Evolutionary conservation across 1,140 invertebrate genomes (phyloP).

Genomic region (Vanessa atalanta): DNA sequence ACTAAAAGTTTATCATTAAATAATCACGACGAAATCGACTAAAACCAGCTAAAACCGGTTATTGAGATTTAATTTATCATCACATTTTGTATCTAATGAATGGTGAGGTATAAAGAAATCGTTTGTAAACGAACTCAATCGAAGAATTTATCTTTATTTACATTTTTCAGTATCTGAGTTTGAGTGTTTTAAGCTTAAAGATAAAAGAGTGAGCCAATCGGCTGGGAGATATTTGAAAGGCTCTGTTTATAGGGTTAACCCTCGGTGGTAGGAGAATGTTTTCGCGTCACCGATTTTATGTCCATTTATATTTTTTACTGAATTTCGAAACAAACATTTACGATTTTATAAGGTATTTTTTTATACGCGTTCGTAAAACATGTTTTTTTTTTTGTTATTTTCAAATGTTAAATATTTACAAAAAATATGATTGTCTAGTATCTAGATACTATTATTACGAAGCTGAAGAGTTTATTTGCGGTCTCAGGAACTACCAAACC

Average conservation of each 20-base stretch:
- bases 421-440: no score
- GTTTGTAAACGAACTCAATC: not conserved
- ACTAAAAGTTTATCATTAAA: no score
- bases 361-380: not conserved
- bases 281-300: not conserved
- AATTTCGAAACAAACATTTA: not conserved
- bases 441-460: no score
- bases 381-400: no score
- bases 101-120: no score
- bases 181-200: not conserved
- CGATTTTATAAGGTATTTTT: not conserved
- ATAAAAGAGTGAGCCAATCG: not conserved
- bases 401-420: no score
- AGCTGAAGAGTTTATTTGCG: no score
- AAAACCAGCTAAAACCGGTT: no score
- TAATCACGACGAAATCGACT: no score
- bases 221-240: constrained; percentile 1
- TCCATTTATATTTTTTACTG: not conserved
- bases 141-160: not conserved
- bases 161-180: not conserved
- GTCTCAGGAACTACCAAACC: no score
- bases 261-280: not conserved
- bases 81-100: no score
- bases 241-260: not conserved
- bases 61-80: no score